Percentiles rank a stretch among this genome's conserved stretches.
These are phyloP conservation scores for Nymphalis urticae DNA, from an alignment of 2,888 invertebrate genomes.

Conservation along the genomic window DNA sequence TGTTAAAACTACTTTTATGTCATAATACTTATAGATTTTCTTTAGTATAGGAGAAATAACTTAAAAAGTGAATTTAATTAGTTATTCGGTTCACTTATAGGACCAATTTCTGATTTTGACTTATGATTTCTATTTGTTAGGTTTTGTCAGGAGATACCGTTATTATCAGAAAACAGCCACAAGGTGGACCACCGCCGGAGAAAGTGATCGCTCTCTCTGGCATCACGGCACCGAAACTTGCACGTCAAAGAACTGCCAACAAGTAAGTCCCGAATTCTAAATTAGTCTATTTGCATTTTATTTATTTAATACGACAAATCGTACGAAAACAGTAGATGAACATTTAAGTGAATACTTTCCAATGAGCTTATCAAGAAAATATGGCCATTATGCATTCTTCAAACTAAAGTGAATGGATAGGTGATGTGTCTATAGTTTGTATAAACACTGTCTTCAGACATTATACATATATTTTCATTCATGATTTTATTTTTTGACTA, in stretches of 20 bases:
- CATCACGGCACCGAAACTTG: slow-evolving; percentile 94
- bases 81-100: background rate
- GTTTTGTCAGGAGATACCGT: slow-evolving; percentile 98
- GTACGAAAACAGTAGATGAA: no score
- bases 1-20: background rate
- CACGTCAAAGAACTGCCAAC: slow-evolving; percentile 69
- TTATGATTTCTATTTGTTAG: slow-evolving; percentile 75
- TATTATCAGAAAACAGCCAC: slow-evolving; percentile 91
- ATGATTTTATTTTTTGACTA: no score
- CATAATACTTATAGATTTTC: background rate
- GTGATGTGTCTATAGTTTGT: no score
- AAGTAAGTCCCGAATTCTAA: slow-evolving; percentile 55
- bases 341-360: no score
- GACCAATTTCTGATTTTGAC: background rate
- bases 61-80: slow-evolving; percentile 1
- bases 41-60: background rate
- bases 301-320: background rate
- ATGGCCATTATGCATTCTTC: no score
- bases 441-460: no score
- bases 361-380: no score
- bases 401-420: no score
- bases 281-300: background rate
- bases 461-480: no score
- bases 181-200: slow-evolving; percentile 95
- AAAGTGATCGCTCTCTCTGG: slow-evolving; percentile 94